phyloP scores from a whole-genome alignment of 2,113 vertebrate species.

The Apteryx owenii region DNA sequence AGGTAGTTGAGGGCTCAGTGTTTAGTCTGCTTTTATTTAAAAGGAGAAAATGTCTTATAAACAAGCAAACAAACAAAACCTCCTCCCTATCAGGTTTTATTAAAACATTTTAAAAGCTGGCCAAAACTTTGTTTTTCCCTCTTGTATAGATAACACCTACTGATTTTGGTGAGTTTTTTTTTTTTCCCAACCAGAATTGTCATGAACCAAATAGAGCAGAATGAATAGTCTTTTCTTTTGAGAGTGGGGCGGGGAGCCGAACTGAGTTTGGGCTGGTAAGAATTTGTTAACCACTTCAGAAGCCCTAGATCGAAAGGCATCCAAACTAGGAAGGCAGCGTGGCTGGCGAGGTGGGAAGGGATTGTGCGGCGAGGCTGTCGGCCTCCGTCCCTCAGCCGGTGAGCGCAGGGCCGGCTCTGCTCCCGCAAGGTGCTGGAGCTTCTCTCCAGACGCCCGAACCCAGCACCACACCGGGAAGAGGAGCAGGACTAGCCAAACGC shows the following conservation, averaged over 20 bases:
- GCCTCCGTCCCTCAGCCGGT: not conserved
- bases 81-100: not conserved
- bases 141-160: not conserved
- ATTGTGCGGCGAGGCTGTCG: too few relatives aligned
- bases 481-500: too few relatives aligned
- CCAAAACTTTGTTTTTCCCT: not conserved
- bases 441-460: not conserved
- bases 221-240: rapidly evolving
- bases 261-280: not conserved
- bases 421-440: rapidly evolving
- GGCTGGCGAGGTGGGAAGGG: not conserved
- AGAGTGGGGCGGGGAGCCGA: too few relatives aligned
- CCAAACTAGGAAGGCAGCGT: not conserved
- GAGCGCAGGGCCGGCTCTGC: rapidly evolving
- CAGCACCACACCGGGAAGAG: too few relatives aligned
- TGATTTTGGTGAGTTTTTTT: not conserved
- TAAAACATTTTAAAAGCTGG: not conserved
- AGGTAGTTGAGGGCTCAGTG: not conserved
- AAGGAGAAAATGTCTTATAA: not conserved
- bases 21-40: not conserved
- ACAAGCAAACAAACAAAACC: not conserved
- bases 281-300: not conserved
- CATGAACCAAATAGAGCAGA: not conserved
- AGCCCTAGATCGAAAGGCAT: not conserved
- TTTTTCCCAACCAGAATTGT: not conserved